phyloP scores from a whole-genome alignment of 2,797 vertebrate species.

The Xiphorhynchus erythropygius region DNA sequence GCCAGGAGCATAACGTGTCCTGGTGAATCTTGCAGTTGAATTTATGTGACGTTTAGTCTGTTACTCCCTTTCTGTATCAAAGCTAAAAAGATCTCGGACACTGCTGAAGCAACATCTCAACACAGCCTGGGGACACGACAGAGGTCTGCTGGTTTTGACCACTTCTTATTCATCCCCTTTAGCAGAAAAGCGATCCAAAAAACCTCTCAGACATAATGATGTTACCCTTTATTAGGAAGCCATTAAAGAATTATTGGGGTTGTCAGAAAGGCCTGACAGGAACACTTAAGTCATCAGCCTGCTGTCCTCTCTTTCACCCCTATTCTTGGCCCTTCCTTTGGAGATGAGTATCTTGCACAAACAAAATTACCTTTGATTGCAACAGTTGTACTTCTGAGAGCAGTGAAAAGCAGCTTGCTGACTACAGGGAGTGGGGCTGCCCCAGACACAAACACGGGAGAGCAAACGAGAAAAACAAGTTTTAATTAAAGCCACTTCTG shows the following conservation, averaged over 20 bases:
- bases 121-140: rapidly evolving
- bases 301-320: conserved; percentile 67
- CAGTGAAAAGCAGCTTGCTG: conserved; percentile 18
- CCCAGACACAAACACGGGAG: conserved; percentile 54
- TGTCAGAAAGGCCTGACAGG: conserved; percentile 36
- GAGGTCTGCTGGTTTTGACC: background rate
- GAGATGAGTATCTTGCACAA: conserved; percentile 61
- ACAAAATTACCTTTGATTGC: conserved; percentile 66
- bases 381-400: conserved; percentile 29
- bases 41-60: rapidly evolving
- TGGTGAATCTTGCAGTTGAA: background rate
- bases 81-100: background rate
- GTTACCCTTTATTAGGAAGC: conserved; percentile 55
- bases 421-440: conserved; percentile 53
- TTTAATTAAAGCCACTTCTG: conserved; percentile 65
- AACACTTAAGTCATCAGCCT: conserved; percentile 45
- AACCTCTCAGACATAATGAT: conserved; percentile 11
- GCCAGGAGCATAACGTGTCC: background rate
- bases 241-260: conserved; percentile 48
- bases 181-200: background rate
- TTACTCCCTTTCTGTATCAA: background rate
- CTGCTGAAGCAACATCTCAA: background rate
- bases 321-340: conserved; percentile 56
- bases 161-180: background rate
- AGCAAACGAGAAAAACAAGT: conserved; percentile 70